Conservation (phyloP, 1,140 invertebrate genomes). For the Phortica variegata region DNA sequence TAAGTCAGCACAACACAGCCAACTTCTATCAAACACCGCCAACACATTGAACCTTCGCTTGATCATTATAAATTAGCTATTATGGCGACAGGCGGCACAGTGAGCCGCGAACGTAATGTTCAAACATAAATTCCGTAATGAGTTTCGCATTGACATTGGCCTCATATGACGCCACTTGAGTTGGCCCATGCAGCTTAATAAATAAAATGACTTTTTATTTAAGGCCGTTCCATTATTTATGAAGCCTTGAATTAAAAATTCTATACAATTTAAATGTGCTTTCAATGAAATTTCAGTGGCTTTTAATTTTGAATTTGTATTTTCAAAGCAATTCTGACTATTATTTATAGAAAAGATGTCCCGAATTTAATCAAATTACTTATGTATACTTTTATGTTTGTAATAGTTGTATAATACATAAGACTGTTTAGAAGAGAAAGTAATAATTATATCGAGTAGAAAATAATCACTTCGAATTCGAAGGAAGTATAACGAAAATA, state of each 20-base stretch:
- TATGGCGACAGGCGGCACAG: no score
- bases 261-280: conserved; percentile 4
- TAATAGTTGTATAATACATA: background rate
- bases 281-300: background rate
- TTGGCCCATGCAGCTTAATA: no score
- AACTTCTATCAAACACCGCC: no score
- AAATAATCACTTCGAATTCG: no score
- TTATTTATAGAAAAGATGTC: background rate
- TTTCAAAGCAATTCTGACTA: background rate
- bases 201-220: conserved; percentile 3
- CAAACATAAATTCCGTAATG: no score
- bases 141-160: no score
- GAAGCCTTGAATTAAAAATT: conserved; percentile 21
- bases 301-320: background rate
- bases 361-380: background rate
- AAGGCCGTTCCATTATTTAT: conserved; percentile 2
- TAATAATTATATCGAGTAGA: no score
- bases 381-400: background rate
- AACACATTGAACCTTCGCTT: no score
- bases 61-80: no score
- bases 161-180: no score
- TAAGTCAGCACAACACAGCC: conserved; percentile 31
- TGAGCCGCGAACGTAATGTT: no score
- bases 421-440: background rate
- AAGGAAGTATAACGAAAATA: no score